Base-by-base conservation (phyloP, 2,888 invertebrate species). In the Xanthorhoe designata region DNA sequence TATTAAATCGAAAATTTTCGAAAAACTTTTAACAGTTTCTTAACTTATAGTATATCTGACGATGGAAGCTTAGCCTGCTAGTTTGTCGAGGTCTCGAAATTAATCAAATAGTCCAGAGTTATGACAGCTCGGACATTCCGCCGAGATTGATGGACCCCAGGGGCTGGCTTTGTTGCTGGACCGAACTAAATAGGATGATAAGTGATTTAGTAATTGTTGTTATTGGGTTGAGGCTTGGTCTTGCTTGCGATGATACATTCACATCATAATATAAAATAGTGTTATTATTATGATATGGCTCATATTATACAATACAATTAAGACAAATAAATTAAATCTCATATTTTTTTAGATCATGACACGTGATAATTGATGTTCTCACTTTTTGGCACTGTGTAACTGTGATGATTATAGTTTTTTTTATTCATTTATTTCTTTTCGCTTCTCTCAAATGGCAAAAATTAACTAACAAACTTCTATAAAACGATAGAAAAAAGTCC, bases 41-140 rank as follows among this genome's bases (percentile, higher is more conserved):
- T n/a, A 24, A 24, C 24, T 24, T 35, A 55, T 67, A 47, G 63
- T 47, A 7, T 35, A 47, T 64, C 57, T 24, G 19, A 1, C 18
- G 0, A 6, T 64, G 61, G 61, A 64, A 13, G 15, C 0, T 19
- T 2, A 9, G 10, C 49, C 8, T n/a, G 59, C 59, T 73, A 59
- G 64, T 77, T 78, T 75, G 73, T 75, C 76, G 73, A 70, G 78
- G 78, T 78, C 77, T 78, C 78, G 78, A 85, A 84, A 89, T 89
- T 89, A 89, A 89, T 89, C 87, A 88, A 88, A 85, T 79, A 78
- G 78, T 68, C 77, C 69, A 75, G 77, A 86, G 84, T 83, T 86
- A 84, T 85, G 86, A 85, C 83, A 82, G 77, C 75, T 73, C 70
- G 79, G 81, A 78, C 82, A 64, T 61, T 76, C 73, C 71, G 24